These are phyloP conservation scores for Bombus confusus DNA, from an alignment of 1,140 invertebrate species.

Conservation along the genomic window DNA sequence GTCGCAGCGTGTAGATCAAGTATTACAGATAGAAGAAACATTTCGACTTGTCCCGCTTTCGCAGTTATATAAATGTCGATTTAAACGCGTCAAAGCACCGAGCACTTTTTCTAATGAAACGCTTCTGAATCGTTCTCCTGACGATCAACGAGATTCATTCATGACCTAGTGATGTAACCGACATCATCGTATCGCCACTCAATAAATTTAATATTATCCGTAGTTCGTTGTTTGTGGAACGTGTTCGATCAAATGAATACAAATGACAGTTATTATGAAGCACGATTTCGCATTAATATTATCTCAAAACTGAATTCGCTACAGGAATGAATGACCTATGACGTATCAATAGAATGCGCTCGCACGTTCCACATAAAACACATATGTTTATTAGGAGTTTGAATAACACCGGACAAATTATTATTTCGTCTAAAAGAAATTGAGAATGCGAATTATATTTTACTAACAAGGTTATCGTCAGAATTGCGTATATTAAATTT, in stretches of 20 bases:
- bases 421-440: not conserved
- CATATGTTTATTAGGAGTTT: not conserved
- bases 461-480: too few relatives aligned
- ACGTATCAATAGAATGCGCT: not conserved
- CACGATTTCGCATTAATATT: not conserved
- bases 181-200: not conserved
- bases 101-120: constrained; percentile 17
- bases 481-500: too few relatives aligned
- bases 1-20: too few relatives aligned
- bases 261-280: not conserved
- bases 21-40: not conserved
- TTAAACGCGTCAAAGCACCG: not conserved
- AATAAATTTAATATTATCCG: not conserved
- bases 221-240: not conserved
- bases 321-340: not conserved
- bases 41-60: not conserved
- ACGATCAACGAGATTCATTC: not conserved
- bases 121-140: not conserved
- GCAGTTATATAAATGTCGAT: constrained; percentile 1
- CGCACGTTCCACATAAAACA: not conserved
- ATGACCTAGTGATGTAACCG: not conserved
- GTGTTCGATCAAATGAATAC: not conserved
- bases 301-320: not conserved
- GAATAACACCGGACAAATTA: not conserved
- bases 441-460: not conserved